Percentiles rank a stretch among this genome's conserved stretches.
Evolutionary conservation across 2,888 invertebrate species (phyloP).

Genomic region (Thera obeliscata): DNA sequence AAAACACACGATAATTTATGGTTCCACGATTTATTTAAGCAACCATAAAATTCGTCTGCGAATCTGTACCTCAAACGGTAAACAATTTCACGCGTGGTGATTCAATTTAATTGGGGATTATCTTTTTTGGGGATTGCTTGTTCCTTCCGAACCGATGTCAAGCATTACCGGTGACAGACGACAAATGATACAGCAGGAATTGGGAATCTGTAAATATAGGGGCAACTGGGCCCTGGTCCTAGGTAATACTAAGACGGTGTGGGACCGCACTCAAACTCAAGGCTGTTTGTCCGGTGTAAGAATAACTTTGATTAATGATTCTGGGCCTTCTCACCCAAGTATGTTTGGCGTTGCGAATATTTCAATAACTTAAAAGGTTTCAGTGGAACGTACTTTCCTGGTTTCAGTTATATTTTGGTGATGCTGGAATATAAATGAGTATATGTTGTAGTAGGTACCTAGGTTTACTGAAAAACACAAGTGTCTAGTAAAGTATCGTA

Average conservation of each 20-base stretch:
- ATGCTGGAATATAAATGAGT: neutral
- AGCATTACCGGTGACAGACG: constrained; percentile 66
- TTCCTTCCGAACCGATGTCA: constrained; percentile 71
- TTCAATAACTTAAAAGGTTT: constrained; percentile 24
- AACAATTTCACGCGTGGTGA: constrained; percentile 80
- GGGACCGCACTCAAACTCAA: constrained; percentile 36
- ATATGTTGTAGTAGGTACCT: neutral
- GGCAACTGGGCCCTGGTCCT: constrained; percentile 28
- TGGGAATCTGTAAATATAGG: constrained; percentile 33
- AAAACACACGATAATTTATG: constrained; percentile 33
- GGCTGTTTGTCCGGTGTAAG: constrained; percentile 29
- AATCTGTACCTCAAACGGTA: constrained; percentile 71
- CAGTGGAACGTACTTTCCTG: neutral
- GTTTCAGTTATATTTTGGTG: neutral
- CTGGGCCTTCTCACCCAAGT: constrained; percentile 3
- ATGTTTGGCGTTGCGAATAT: constrained; percentile 10
- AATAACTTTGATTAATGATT: constrained; percentile 37
- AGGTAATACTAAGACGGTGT: constrained; percentile 23
- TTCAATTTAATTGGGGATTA: constrained; percentile 81
- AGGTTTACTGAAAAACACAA: constrained; percentile 12
- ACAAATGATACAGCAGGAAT: constrained; percentile 74
- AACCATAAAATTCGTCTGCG: constrained; percentile 44
- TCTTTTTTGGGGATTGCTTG: constrained; percentile 70
- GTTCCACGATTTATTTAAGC: constrained; percentile 33
- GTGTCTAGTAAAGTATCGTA: constrained; percentile 23